Percentiles rank a stretch among this genome's conserved stretches.
These are phyloP conservation scores for Phymanthus crucifer DNA, from an alignment of 92 coral and sea anemone genomes.

Conservation along the genomic window DNA sequence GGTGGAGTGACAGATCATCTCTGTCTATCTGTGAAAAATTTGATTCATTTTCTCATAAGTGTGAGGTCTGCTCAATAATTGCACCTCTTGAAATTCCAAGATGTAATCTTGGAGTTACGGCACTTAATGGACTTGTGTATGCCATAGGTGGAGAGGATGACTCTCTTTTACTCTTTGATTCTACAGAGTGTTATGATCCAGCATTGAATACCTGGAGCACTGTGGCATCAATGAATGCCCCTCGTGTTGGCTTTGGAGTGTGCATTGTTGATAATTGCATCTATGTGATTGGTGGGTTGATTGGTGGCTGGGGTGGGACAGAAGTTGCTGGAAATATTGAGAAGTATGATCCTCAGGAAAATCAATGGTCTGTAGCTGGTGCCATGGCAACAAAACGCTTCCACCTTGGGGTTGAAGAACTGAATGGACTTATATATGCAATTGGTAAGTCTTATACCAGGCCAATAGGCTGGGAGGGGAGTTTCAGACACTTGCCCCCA, in stretches of 20 bases:
- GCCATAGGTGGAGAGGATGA: slow-evolving; percentile 97
- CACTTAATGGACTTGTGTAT: slow-evolving; percentile 77
- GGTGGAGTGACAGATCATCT: slow-evolving; percentile 84
- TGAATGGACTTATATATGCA: slow-evolving; percentile 83
- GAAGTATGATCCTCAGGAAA: slow-evolving; percentile 79
- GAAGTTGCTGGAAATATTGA: slow-evolving; percentile 85
- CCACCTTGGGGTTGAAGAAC: slow-evolving; percentile 83
- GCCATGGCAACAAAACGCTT: slow-evolving; percentile 75
- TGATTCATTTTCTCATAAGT: slow-evolving; percentile 68
- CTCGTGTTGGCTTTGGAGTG: slow-evolving; percentile 89
- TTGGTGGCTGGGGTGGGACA: slow-evolving; percentile 99
- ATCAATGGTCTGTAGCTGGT: slow-evolving; percentile 83
- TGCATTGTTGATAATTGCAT: slow-evolving; percentile 81
- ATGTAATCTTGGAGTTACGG: slow-evolving; percentile 78
- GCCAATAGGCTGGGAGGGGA: too few relatives aligned
- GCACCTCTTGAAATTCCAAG: slow-evolving; percentile 76
- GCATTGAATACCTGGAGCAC: slow-evolving; percentile 73
- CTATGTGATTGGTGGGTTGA: slow-evolving; percentile 94
- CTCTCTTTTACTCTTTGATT: slow-evolving; percentile 83
- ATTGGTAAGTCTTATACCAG: slow-evolving; percentile 55
- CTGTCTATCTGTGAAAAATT: slow-evolving; percentile 77
- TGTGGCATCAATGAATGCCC: slow-evolving; percentile 76
- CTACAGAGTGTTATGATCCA: slow-evolving; percentile 87
- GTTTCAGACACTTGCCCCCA: too few relatives aligned
- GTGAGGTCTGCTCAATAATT: slow-evolving; percentile 56